These are phyloP conservation scores for Villa cingulata DNA, from an alignment of 2,888 invertebrate genomes.

Conservation along the genomic window DNA sequence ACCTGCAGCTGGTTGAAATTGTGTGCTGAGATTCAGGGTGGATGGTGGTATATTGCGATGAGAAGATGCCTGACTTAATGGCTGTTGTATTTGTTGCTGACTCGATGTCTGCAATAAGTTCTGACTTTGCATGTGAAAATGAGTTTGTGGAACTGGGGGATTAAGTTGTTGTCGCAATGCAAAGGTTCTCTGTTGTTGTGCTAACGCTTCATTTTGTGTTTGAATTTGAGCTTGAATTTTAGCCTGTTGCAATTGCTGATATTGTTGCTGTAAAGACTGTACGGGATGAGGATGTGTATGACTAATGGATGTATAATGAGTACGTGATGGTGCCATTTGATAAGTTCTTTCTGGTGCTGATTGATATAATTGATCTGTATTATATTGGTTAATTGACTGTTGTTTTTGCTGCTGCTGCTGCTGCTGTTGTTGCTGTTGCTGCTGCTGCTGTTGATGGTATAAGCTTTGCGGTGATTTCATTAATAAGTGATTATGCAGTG, in stretches of 20 bases:
- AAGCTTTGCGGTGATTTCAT: conserved; percentile 26
- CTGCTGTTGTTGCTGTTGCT: conserved; percentile 36
- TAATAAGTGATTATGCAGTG: conserved; percentile 22
- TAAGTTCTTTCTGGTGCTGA: conserved; percentile 43
- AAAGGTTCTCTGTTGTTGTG: conserved; percentile 50
- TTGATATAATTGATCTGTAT: conserved; percentile 32
- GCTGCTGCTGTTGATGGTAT: conserved; percentile 38
- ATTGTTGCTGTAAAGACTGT: conserved; percentile 40
- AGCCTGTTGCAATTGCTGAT: conserved; percentile 50
- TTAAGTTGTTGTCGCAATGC: conserved; percentile 47
- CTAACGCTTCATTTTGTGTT: conserved; percentile 48
- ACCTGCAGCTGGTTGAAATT: conserved; percentile 32
- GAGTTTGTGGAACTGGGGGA: conserved; percentile 41
- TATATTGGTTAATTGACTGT: conserved; percentile 17
- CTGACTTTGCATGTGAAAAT: conserved; percentile 30
- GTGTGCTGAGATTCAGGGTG: conserved; percentile 30
- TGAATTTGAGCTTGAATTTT: conserved; percentile 49
- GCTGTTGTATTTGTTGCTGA: conserved; percentile 22
- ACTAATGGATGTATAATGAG: conserved; percentile 37
- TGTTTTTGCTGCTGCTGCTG: conserved; percentile 9
- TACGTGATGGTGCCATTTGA: conserved; percentile 40
- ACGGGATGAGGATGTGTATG: conserved; percentile 23
- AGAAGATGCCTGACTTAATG: conserved; percentile 19
- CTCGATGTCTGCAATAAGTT: conserved; percentile 28
- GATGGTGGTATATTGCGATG: conserved; percentile 27